Base-by-base conservation (phyloP, 2,797 vertebrate genomes). In the Anabas testudineus region DNA sequence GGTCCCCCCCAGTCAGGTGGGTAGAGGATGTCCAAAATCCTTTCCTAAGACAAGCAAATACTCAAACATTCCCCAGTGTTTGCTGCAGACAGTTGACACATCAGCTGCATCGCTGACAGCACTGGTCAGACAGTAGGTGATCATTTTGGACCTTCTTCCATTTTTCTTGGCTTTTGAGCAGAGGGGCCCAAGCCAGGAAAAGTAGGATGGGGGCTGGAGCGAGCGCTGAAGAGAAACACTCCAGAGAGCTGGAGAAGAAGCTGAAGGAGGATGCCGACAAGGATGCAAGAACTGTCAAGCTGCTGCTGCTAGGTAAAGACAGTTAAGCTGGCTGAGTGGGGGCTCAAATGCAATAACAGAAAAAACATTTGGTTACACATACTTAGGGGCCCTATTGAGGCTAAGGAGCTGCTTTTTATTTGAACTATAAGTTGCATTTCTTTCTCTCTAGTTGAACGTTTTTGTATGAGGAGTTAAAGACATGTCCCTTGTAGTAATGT, bases 201-300 rank as follows among this genome's bases (percentile, higher is more conserved):
- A 85, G 71, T 48, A 92, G 83, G 65, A 99, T 99, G 98, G 98
- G 98, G 53, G 95, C 97, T 5, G 97, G 98, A 85, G 98, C 95
- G 74, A 99, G 98, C 0, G 96, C 95, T 0, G 98, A 99, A 91
- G 98, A 97, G 71, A 99, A 99, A 73, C 98, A 95, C 84, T 99
- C 98, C 75, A 95, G 92, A 0, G 97, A 99, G 84, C 91, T 99
- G 83, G 98, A 99, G 90, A 99, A 97, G 92, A 98, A 96, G 83
- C 94, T 99, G 84, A 98, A 97, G 81, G 97, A 99, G 78, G 98
- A 99, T 2, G 98, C 95, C 0, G 98, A 99, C 84, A 96, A 90
- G 74, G 98, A 99, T 43, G 97, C 98, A 71, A 96, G 97, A 78
- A 99, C 98, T 0, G 98, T 99, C 89, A 99, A 99, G 85, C 94